Evolutionary conservation across 2,888 invertebrate genomes (phyloP).

Genomic region (Meloe dianella): DNA sequence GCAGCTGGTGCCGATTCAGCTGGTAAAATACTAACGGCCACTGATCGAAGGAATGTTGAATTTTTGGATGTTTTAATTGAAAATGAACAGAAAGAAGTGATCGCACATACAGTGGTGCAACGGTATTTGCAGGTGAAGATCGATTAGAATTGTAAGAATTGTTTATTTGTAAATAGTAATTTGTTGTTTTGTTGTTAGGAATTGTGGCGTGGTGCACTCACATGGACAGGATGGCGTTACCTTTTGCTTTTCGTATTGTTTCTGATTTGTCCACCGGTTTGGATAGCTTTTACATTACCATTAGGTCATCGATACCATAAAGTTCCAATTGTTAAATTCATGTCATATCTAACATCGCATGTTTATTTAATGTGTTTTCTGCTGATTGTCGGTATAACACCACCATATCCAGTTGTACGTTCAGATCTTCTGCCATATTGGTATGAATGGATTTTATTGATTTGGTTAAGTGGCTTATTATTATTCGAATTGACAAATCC

Average conservation of each 20-base stretch:
- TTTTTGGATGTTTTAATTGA: constrained; percentile 97
- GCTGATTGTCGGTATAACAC: constrained; percentile 87
- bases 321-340: constrained; percentile 99
- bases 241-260: constrained; percentile 91
- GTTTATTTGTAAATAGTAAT: background rate
- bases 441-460: constrained; percentile 95
- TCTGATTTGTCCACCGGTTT: constrained; percentile 93
- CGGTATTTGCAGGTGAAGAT: constrained; percentile 88
- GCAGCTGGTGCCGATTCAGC: constrained; percentile 95
- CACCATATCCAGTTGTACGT: constrained; percentile 82
- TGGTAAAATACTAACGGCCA: constrained; percentile 91
- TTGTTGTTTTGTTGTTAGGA: constrained; percentile 69
- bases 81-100: constrained; percentile 97
- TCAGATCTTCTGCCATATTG: constrained; percentile 84
- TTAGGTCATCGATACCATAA: constrained; percentile 95
- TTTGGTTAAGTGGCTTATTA: constrained; percentile 93
- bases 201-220: constrained; percentile 96
- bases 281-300: constrained; percentile 94
- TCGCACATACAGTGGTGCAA: constrained; percentile 96
- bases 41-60: constrained; percentile 92
- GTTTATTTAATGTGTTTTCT: constrained; percentile 95
- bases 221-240: constrained; percentile 96
- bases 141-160: constrained; percentile 56
- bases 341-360: constrained; percentile 98
- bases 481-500: constrained; percentile 97